Percentiles rank a stretch among this genome's conserved stretches.
Evolutionary conservation across 2,888 invertebrate species (phyloP).

Genomic region (Eilema depressum): DNA sequence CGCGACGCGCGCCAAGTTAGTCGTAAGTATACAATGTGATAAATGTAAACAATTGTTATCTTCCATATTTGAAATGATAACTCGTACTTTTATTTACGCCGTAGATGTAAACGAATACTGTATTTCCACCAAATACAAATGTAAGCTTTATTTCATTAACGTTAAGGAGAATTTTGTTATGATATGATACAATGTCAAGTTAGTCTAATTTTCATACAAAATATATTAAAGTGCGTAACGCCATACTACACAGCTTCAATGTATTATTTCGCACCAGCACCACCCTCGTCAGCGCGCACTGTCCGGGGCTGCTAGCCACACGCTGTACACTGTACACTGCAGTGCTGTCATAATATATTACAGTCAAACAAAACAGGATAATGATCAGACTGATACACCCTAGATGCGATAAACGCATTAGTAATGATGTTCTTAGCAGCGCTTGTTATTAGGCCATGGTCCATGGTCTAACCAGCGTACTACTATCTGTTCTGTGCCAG

Average conservation of each 20-base stretch:
- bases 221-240: slow-evolving; percentile 36
- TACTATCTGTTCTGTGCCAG: too few species aligned
- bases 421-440: too few species aligned
- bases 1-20: background rate
- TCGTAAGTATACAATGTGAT: slow-evolving; percentile 3
- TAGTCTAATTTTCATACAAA: slow-evolving; percentile 46
- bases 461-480: too few species aligned
- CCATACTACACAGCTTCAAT: slow-evolving; percentile 10
- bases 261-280: background rate
- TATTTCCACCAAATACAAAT: slow-evolving; percentile 42
- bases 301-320: too few species aligned
- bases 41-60: slow-evolving; percentile 1
- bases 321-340: too few species aligned
- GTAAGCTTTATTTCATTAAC: slow-evolving; percentile 45
- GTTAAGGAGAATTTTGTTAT: slow-evolving; percentile 51
- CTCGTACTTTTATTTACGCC: background rate
- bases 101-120: background rate
- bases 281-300: too few species aligned
- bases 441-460: too few species aligned
- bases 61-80: slow-evolving; percentile 1
- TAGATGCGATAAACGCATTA: too few species aligned
- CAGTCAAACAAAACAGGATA: too few species aligned
- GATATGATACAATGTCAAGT: slow-evolving; percentile 24
- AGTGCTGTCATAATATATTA: too few species aligned
- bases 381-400: too few species aligned